Percentiles rank a stretch among this genome's conserved stretches.
Evolutionary conservation across 2,888 invertebrate species (phyloP).

Genomic region (Galerucella pusilla): DNA sequence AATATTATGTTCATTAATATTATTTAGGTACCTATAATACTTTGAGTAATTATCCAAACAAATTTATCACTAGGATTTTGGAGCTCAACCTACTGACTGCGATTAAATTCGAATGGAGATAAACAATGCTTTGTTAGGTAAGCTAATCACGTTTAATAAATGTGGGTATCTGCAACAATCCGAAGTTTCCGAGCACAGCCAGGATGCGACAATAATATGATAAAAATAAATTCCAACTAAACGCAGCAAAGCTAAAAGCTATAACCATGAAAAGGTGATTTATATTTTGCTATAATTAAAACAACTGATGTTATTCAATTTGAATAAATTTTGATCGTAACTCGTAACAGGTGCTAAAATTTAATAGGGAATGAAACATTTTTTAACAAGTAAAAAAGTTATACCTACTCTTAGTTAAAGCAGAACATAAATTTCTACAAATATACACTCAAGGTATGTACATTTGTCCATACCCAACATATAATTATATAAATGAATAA

Average conservation of each 20-base stretch:
- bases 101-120: slow-evolving; percentile 33
- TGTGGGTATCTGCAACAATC: slow-evolving; percentile 6
- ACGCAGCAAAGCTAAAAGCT: neutral
- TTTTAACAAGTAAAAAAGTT: too few relatives aligned
- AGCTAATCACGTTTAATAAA: slow-evolving; percentile 36
- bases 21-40: slow-evolving; percentile 5
- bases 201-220: neutral
- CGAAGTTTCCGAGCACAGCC: neutral
- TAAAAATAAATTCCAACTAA: neutral
- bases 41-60: slow-evolving; percentile 2
- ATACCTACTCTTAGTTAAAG: too few relatives aligned
- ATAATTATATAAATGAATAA: neutral
- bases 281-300: neutral
- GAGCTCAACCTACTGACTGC: slow-evolving; percentile 24
- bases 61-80: slow-evolving; percentile 23
- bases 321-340: neutral
- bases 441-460: too few relatives aligned
- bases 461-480: neutral
- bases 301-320: neutral
- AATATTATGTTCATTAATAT: slow-evolving; percentile 4
- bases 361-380: too few relatives aligned
- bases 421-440: too few relatives aligned
- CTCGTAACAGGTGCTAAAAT: too few relatives aligned
- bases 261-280: too few relatives aligned
- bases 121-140: slow-evolving; percentile 26